Conservation (phyloP, 2,113 vertebrate species). For the Zapornia atra region DNA sequence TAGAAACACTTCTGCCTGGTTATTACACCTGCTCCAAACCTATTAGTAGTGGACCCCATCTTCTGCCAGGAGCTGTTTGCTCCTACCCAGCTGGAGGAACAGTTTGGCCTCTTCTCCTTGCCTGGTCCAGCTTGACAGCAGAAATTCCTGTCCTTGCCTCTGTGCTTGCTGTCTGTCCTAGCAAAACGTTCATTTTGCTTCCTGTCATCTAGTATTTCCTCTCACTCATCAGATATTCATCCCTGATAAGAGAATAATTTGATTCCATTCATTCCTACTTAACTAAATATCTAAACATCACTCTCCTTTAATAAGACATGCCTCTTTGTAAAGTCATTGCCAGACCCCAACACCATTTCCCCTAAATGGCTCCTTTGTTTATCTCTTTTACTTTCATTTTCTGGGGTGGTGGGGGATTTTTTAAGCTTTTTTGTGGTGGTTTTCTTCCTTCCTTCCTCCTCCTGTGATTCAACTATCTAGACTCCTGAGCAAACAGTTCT, state of each 20-base stretch:
- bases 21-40: background rate
- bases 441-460: background rate
- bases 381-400: background rate
- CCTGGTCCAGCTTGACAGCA: background rate
- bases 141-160: background rate
- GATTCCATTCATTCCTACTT: background rate
- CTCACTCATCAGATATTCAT: background rate
- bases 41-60: background rate
- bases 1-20: background rate
- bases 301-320: background rate
- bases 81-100: background rate
- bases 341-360: background rate
- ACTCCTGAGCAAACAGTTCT: background rate
- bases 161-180: background rate
- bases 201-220: background rate
- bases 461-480: background rate
- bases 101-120: background rate
- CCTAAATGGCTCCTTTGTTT: background rate
- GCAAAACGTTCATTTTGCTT: background rate
- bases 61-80: background rate
- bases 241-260: slow-evolving; percentile 18
- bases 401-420: background rate
- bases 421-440: background rate
- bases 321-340: background rate
- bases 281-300: background rate